A percentile compares a stretch with the other conserved stretches of the same genome.
phyloP scores from a whole-genome alignment of 2,888 invertebrate species.

The Xestoiulus laeticollis region DNA sequence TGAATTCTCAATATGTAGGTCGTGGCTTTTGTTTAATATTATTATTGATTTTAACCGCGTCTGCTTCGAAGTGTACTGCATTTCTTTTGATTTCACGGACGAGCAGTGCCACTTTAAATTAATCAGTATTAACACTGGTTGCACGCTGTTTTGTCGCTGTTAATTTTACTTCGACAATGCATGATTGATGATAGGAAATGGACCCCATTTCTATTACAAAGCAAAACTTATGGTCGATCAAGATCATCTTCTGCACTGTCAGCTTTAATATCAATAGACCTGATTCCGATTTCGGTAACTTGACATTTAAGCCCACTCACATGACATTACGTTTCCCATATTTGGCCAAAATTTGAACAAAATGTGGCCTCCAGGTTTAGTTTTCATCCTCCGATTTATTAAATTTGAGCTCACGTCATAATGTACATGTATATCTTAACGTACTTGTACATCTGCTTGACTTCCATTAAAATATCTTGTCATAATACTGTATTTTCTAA shows the following conservation, averaged over 20 bases:
- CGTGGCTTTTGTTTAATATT: neutral
- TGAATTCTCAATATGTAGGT: neutral
- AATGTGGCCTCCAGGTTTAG: neutral
- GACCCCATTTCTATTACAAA: neutral
- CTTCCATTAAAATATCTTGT: neutral
- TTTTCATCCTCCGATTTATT: neutral
- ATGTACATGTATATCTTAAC: too few relatives aligned
- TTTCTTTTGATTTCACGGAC: neutral
- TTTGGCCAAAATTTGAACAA: neutral
- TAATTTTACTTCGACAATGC: neutral
- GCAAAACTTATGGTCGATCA: neutral
- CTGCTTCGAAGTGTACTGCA: neutral
- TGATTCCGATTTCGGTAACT: neutral
- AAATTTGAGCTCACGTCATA: too few relatives aligned
- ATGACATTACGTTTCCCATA: neutral
- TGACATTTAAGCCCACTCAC: neutral
- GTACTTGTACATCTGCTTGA: neutral
- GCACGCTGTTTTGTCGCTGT: neutral
- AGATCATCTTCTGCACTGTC: neutral
- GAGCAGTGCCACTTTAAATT: neutral
- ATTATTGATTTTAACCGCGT: conserved; percentile 12
- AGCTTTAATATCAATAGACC: neutral
- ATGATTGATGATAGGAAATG: neutral
- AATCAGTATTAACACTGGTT: neutral
- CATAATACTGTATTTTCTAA: too few relatives aligned